Evolutionary conservation across 2,888 invertebrate species (phyloP).

Genomic region (Cyclophora albipunctata): DNA sequence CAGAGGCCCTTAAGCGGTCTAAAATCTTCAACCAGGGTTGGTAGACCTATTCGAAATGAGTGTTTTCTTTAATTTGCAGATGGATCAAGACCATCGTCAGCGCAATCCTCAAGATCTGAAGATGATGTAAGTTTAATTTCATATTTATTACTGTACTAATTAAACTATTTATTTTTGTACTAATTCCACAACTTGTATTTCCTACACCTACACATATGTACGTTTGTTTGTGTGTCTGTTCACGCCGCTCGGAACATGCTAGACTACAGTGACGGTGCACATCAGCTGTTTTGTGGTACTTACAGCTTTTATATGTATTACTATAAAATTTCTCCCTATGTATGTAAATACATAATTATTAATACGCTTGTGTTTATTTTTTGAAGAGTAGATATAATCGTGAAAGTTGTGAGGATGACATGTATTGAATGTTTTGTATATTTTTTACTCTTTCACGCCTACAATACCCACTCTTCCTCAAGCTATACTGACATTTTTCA

Average conservation of each 20-base stretch:
- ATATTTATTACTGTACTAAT: neutral
- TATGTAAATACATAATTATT: neutral
- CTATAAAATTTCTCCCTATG: constrained; percentile 4
- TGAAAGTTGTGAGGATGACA: no score
- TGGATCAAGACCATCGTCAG: constrained; percentile 64
- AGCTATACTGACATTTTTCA: no score
- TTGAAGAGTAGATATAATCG: no score
- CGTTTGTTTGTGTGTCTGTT: neutral
- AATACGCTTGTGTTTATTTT: no score
- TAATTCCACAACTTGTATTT: no score
- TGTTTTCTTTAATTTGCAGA: constrained; percentile 30
- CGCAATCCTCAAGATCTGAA: constrained; percentile 59
- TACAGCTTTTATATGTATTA: neutral
- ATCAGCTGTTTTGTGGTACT: neutral
- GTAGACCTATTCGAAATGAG: no score
- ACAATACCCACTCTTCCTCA: no score
- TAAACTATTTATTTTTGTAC: neutral
- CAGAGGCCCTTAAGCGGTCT: no score
- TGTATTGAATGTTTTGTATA: no score
- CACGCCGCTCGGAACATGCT: constrained; percentile 2
- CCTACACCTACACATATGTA: no score
- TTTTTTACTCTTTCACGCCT: no score
- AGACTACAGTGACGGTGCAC: neutral
- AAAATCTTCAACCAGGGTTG: no score
- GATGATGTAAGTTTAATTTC: constrained; percentile 46